These are phyloP conservation scores for Tiliacea aurago DNA, from an alignment of 2,888 invertebrate species.

Conservation along the genomic window DNA sequence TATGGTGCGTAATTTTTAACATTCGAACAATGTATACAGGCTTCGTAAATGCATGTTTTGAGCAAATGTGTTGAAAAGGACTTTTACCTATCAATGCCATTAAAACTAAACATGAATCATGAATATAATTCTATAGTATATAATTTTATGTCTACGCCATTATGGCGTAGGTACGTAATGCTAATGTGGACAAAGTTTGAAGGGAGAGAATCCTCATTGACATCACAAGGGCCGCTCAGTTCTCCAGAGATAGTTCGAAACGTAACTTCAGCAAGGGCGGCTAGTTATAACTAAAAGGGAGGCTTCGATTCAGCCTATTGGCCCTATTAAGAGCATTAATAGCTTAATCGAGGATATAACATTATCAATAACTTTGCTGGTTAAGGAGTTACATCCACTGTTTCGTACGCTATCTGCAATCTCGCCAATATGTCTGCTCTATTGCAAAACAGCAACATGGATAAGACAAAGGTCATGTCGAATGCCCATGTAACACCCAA, in stretches of 20 bases:
- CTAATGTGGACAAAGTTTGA: conserved; percentile 35
- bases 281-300: conserved; percentile 38
- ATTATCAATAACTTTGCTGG: conserved; percentile 39
- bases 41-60: too few relatives aligned
- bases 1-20: too few relatives aligned
- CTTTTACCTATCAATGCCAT: neutral
- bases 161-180: conserved; percentile 9
- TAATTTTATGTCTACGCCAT: conserved; percentile 9
- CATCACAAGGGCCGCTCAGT: conserved; percentile 4
- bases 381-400: neutral
- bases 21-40: too few relatives aligned
- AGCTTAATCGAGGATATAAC: conserved; percentile 53
- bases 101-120: neutral
- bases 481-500: too few relatives aligned
- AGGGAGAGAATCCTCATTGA: conserved; percentile 18
- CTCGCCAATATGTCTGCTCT: neutral
- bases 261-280: conserved; percentile 9
- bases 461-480: too few relatives aligned
- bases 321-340: conserved; percentile 42
- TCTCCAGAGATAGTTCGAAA: conserved; percentile 25
- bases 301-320: conserved; percentile 34
- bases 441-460: too few relatives aligned
- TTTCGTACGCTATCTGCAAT: neutral
- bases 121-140: neutral
- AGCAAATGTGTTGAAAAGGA: too few relatives aligned